Evolutionary conservation across 2,888 invertebrate genomes (phyloP), one percentile per base, ranked within the genome.

Genomic region (Agrochola lota): DNA sequence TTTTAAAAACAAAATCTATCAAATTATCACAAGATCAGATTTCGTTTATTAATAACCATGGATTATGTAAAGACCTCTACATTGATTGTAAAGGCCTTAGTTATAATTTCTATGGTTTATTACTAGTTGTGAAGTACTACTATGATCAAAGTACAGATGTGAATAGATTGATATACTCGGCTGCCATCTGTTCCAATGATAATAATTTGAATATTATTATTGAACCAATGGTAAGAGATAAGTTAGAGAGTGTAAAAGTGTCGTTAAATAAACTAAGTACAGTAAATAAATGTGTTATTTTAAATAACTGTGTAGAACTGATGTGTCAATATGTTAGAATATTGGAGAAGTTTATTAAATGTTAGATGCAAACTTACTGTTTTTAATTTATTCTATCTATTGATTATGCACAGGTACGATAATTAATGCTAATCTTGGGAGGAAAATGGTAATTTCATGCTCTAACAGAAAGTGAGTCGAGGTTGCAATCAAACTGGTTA

Each of bases 81-180:
- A 97, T 98, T 71, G 97, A 97, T 87, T 90, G 92, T 11, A 94
- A 97, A 86, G 98, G 98, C 40, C 92, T 97, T 72, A 98, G 98
- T 89, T 98, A 98, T 91, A 98, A 98, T 94, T 97, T 98, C 63
- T 96, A 96, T 92, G 96, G 96, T 66, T 88, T 96, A 69, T 90
- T 96, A 59, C 94, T 96, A 94, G 96, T 96, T 80, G 94, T 96
- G 30, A 96, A 96, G 83, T 95, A 95, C 88, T 96, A 93, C 80
- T 96, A 96, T 88, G 92, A 93, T 85, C 85, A 92, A 76, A 93
- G 91, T 84, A 92, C 91, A 70, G 94, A 96, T 94, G 94, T 96
- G 0, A 95, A 95, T 89, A 93, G 92, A 85, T 90, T 96, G 74
- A 94, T 96, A 70, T 96, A 96, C 87, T 96, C 96, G 0, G 96